Evolutionary conservation across 2,888 invertebrate genomes (phyloP).

Genomic region (Globia sparganii): DNA sequence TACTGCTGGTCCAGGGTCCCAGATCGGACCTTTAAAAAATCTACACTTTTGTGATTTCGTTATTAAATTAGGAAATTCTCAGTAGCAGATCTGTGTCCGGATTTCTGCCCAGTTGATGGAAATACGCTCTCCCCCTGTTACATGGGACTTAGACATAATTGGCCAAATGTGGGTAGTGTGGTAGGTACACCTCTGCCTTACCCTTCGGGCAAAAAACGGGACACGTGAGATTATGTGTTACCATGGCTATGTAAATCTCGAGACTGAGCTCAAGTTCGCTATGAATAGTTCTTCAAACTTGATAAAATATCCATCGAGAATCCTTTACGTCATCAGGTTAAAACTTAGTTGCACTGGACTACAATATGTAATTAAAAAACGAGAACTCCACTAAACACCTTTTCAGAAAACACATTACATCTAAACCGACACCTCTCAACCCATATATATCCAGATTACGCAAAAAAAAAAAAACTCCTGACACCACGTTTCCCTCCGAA

Average conservation of each 20-base stretch:
- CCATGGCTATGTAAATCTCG: not conserved
- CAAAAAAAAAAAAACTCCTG: conserved; percentile 49
- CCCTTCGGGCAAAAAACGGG: not conserved
- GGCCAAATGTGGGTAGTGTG: not conserved
- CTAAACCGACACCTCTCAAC: not conserved
- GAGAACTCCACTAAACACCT: not conserved
- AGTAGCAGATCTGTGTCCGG: not conserved
- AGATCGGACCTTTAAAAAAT: not conserved
- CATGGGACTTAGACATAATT: not conserved
- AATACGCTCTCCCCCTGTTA: not conserved
- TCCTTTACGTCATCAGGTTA: not conserved
- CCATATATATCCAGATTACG: conserved; percentile 22
- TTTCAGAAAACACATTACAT: conserved; percentile 4
- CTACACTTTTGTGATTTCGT: not conserved
- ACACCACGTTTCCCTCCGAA: conserved; percentile 45
- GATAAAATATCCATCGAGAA: not conserved
- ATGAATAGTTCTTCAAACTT: not conserved
- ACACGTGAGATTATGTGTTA: not conserved
- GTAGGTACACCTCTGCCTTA: not conserved
- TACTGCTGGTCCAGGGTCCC: not conserved
- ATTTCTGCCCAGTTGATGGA: not conserved
- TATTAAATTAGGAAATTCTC: not conserved
- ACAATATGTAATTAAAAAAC: not conserved
- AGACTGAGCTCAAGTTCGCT: not conserved
- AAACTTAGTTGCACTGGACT: not conserved